Base-by-base conservation (phyloP, 2,113 vertebrate species). In the Cisticola juncidis region DNA sequence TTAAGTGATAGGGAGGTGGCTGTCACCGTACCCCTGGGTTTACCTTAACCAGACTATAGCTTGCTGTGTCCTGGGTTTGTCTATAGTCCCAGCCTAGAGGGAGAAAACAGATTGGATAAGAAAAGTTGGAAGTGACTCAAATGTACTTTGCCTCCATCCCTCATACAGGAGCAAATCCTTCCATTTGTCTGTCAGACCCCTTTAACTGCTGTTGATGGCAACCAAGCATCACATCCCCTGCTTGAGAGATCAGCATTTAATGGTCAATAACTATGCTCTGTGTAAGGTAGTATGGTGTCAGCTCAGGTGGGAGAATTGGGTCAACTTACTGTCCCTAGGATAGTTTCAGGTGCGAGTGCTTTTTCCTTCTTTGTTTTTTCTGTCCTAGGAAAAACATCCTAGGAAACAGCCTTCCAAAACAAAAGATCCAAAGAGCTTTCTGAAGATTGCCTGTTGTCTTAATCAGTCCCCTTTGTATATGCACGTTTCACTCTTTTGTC, bases 31-130 rank as follows among this genome's bases (percentile, higher is more conserved):
- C 8, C 31, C 22, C 26, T 68, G 36, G n/a, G 19, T 20, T 69
- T 40, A 57, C 45, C 20, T 70, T 86, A 58, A 29, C 42, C 0
- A 0, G 16, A 5, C n/a, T 40, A 10, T 19, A 57, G 6, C 42
- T 91, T 84, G 23, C 29, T 4, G 1, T 53, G 28, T 9, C 35
- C 36, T 40, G 44, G 28, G 20, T 71, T 72, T 80, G 56, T 51
- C 61, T 68, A 14, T 40, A 53, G 29, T 83, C 28, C 33, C 38
- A 88, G 22, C 33, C 61, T 6, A 5, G 31, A 81, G 33, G n/a
- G 24, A 80, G 45, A 69, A 83, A 86, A 73, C 1, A 0, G 33
- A 38, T 5, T 17, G 19, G 21, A 15, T 74, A 74, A 90, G 51
- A 71, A 54, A 53, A 88, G 33, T 35, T 56, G 40, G 36, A 72